Base-by-base conservation (phyloP, 2,113 vertebrate genomes). In the Todiramphus chloris region DNA sequence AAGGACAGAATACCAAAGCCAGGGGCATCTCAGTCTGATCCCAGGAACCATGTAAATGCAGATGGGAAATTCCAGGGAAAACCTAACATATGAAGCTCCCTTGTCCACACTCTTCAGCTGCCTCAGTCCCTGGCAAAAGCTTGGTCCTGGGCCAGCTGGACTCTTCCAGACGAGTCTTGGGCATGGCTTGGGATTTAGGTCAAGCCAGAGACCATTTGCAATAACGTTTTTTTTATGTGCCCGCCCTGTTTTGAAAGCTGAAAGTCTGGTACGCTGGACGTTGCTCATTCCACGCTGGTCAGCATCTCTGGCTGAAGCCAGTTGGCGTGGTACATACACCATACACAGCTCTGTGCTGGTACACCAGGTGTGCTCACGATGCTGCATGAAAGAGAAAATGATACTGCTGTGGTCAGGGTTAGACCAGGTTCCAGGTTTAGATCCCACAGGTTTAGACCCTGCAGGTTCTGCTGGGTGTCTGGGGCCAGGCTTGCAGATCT, bases 131-230 rank as follows among this genome's bases (percentile, higher is more conserved):
- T 44, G 46, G 50, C 33, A 66, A 50, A 83, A 24, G 30, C 55
- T 28, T 70, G 64, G 83, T 37, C 72, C 28, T 30, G 41, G 31
- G 35, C 68, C 83, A 70, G 60, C 0, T 66, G 56, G 41, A 35
- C 55, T 68, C 41, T 78, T 30, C 59, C 89, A 91, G 80, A 64
- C 56, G 78, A 78, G 28, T 56, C 63, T 16, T 35, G 83, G 83
- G 68, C 86, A 87, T 4, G 53, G 86, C 43, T 51, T 59, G 39
- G 73, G 86, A 92, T 96, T 72, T 41, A 89, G 83, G 73, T 89
- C 76, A 93, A 51, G 64, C 73, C 76, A 80, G 23, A 60, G 76
- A 89, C 64, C 83, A 56, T 81, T 84, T 46, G 43, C 80, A 91
- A 58, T 25, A 58, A 13, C 1, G 3, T 41, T 70, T 82, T 82